Evolutionary conservation across 2,113 vertebrate genomes (phyloP), one percentile per base, ranked within the genome.

Genomic region (Ardeotis arabs): DNA sequence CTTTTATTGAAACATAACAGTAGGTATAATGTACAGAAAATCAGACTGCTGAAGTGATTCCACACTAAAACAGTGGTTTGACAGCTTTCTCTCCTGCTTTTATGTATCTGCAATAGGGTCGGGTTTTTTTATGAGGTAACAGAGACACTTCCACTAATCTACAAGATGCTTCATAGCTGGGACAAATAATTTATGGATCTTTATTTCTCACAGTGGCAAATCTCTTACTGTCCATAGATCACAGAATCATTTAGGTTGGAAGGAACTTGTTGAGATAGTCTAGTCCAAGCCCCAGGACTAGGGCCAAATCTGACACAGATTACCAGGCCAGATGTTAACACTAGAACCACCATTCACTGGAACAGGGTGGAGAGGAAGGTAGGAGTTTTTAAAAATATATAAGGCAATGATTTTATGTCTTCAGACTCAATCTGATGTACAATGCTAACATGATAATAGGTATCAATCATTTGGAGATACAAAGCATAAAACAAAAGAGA

Each of bases 41-140:
- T 55, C 41, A 91, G 78, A 79, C 87, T 91, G 60, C 72, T 93
- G 52, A 92, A 90, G 72, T 47, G 58, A 95, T 84, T 62, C 62
- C 60, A 82, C 39, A 74, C 25, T 89, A 28, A 62, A 93, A 39
- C 27, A 77, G 62, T 64, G 27, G 28, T 73, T 89, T 95, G 53
- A 76, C 44, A 64, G 73, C 64, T 87, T 93, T 96, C 35, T 92
- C 9, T 92, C 25, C 72, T 87, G 52, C 55, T 87, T 93, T 64
- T 59, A 64, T 44, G 29, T 77, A 17, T 79, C 86, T 89, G 55
- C n/a, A 58, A n/a, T 63, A 29, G 81, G 91, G 78, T 50, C 1
- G 20, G 14, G 14, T 56, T 82, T 93, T 92, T 90, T 93, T 31
- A 72, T 35, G 41, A 80, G 60, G 35, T 35, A 86, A 53, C 22